A percentile compares a stretch with the other conserved stretches of the same genome.
phyloP scores from a whole-genome alignment of 2,797 vertebrate genomes.

The Triplophysa bombifrons region DNA sequence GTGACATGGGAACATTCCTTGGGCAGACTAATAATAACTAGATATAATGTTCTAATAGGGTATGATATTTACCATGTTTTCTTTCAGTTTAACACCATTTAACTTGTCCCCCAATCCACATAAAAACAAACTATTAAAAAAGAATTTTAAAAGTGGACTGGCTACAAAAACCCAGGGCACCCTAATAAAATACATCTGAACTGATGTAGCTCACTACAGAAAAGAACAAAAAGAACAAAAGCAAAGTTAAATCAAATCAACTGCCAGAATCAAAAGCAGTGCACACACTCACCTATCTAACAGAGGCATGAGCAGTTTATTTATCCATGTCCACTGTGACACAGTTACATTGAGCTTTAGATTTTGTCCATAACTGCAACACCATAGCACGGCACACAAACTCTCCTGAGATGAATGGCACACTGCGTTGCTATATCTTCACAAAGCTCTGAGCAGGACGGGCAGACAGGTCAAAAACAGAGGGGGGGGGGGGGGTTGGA shows the following conservation, averaged over 20 bases:
- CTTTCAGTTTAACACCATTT: not conserved
- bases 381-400: not conserved
- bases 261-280: not conserved
- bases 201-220: not conserved
- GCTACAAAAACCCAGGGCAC: not conserved
- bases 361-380: slow-evolving; percentile 16
- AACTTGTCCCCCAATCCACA: not conserved
- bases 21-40: not conserved
- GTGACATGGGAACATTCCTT: not conserved
- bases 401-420: slow-evolving; percentile 42
- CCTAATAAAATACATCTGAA: not conserved
- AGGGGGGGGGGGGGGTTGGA: slow-evolving; percentile 13
- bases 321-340: not conserved
- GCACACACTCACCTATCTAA: slow-evolving; percentile 45
- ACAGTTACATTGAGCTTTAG: not conserved
- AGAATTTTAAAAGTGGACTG: not conserved
- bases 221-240: no score
- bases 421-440: slow-evolving; percentile 45
- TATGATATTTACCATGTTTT: not conserved
- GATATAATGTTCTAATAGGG: not conserved
- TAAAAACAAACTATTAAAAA: not conserved
- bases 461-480: slow-evolving; percentile 18
- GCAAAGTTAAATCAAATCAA: not conserved
- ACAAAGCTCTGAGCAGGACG: slow-evolving; percentile 32
- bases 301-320: slow-evolving; percentile 5